Evolutionary conservation across 2,888 invertebrate genomes (phyloP).

Genomic region (Drosophila nigricruria): DNA sequence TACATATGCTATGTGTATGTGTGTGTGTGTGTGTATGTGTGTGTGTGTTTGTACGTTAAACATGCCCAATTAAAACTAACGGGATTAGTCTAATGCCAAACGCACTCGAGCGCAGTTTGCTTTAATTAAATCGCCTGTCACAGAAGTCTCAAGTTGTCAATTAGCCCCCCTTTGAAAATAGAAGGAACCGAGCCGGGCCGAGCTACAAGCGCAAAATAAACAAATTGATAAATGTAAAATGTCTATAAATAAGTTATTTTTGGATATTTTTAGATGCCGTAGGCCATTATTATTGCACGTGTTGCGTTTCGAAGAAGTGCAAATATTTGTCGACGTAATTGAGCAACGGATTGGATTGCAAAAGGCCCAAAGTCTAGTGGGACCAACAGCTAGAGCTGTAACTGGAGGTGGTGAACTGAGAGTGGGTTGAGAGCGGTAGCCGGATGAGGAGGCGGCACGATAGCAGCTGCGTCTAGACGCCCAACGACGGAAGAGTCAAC

Average conservation of each 20-base stretch:
- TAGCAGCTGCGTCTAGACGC: slow-evolving; percentile 20
- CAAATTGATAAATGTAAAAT: slow-evolving; percentile 52
- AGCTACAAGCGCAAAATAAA: slow-evolving; percentile 17
- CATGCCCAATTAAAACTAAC: slow-evolving; percentile 75
- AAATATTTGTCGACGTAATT: slow-evolving; percentile 67
- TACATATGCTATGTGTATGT: background rate
- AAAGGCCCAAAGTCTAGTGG: slow-evolving; percentile 11
- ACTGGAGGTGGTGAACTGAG: background rate
- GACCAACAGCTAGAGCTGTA: background rate
- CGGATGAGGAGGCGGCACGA: slow-evolving; percentile 5
- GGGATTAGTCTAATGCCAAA: slow-evolving; percentile 62
- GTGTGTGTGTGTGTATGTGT: slow-evolving; percentile 23
- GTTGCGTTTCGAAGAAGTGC: slow-evolving; percentile 46
- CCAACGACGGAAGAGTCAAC: slow-evolving; percentile 28
- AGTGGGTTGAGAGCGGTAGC: background rate
- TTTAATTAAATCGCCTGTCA: slow-evolving; percentile 71
- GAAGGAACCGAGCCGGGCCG: background rate
- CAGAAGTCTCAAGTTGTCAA: slow-evolving; percentile 66
- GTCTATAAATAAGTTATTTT: slow-evolving; percentile 50
- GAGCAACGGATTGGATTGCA: slow-evolving; percentile 68
- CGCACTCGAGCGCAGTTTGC: slow-evolving; percentile 72
- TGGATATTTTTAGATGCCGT: slow-evolving; percentile 44
- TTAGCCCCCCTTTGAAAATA: slow-evolving; percentile 36
- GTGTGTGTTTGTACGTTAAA: slow-evolving; percentile 52
- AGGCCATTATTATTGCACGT: slow-evolving; percentile 43